phyloP scores from a whole-genome alignment of 2,113 vertebrate genomes.

The Pycnonotus jocosus region DNA sequence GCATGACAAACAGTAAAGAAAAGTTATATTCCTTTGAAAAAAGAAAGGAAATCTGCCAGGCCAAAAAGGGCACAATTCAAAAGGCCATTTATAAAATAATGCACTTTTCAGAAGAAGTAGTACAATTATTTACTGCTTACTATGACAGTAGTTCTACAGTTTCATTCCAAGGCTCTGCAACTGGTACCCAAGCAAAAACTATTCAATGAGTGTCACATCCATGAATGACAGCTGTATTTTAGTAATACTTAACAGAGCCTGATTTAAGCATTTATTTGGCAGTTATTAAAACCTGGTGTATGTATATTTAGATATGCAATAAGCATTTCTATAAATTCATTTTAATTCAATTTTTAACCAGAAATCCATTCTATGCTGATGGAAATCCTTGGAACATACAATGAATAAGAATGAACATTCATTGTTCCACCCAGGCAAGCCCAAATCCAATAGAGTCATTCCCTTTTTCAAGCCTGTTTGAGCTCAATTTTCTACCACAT shows the following conservation, averaged over 20 bases:
- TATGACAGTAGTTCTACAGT: not conserved
- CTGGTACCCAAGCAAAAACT: not conserved
- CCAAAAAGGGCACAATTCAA: not conserved
- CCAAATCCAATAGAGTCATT: not conserved
- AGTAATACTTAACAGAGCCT: not conserved
- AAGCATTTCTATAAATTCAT: not conserved
- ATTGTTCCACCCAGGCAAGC: not conserved
- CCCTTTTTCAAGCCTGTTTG: not conserved
- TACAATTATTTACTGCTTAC: not conserved
- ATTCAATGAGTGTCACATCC: not conserved
- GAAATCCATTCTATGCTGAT: not conserved
- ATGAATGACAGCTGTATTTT: not conserved
- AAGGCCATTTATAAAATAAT: not conserved
- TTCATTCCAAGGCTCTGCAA: not conserved
- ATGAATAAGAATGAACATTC: not conserved
- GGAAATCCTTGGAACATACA: not conserved
- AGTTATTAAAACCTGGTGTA: not conserved
- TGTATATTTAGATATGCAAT: not conserved
- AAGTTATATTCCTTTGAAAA: not conserved
- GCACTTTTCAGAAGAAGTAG: not conserved
- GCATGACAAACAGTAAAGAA: not conserved
- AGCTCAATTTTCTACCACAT: not conserved
- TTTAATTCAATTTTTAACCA: not conserved
- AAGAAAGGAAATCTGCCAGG: not conserved
- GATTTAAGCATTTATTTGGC: not conserved